A percentile compares a stretch with the other conserved stretches of the same genome.
Evolutionary conservation across 2,888 invertebrate species (phyloP).

Genomic region (Vanessa cardui): DNA sequence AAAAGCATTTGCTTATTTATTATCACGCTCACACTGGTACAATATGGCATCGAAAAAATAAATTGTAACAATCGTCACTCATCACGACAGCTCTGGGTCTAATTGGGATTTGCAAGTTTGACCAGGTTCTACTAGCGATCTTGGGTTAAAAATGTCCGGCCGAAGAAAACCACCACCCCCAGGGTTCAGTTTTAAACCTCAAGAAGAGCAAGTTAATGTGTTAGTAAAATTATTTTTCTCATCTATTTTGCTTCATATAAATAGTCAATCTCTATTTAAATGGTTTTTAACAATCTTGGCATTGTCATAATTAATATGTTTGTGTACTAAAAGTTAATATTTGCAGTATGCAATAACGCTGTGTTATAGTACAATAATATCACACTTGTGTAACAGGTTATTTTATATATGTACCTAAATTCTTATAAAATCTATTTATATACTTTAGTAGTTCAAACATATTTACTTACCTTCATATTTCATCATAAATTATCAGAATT

Average conservation of each 20-base stretch:
- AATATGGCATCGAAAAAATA: conserved; percentile 35
- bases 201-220: conserved; percentile 69
- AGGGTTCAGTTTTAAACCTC: conserved; percentile 63
- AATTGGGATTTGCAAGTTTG: conserved; percentile 34
- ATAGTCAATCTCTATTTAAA: not conserved
- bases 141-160: conserved; percentile 60
- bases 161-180: conserved; percentile 65
- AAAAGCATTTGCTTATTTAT: conserved; percentile 4
- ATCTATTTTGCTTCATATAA: conserved; percentile 7
- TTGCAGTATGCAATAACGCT: not conserved
- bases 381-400: not conserved
- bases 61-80: conserved; percentile 28
- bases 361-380: not conserved
- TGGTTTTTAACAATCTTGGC: not conserved
- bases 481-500: no score
- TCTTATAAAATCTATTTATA: not conserved
- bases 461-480: no score
- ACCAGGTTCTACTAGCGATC: conserved; percentile 23
- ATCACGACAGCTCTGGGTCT: conserved; percentile 32
- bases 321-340: not conserved
- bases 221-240: conserved; percentile 50
- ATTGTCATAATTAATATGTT: not conserved
- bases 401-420: not conserved
- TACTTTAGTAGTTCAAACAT: no score
- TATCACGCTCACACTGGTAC: conserved; percentile 1